Base-by-base conservation (phyloP, 2,888 invertebrate species). In the Amblyteles armatorius region DNA sequence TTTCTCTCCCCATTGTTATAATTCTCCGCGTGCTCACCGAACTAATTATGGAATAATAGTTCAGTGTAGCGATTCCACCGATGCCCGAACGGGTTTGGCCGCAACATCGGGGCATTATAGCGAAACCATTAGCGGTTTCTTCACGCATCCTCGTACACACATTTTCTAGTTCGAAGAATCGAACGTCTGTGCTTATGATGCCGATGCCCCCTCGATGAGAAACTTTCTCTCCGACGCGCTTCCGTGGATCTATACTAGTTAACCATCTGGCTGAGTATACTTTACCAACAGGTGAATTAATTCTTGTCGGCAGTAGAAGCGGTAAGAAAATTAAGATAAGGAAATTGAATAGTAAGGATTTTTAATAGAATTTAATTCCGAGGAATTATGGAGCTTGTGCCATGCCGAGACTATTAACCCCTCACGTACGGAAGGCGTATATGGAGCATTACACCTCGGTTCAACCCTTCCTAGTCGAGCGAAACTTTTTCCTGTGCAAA, bases 1-100 rank as follows among this genome's bases (percentile, higher is more conserved):
- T 79, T 67, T 71, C 80, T 67, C 79, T 79, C 80, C 71, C 89
- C 88, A 87, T 89, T 89, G 88, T 88, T 91, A 88, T 90, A 90
- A 85, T 83, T 80, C 85, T 88, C 88, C 86, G 84, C 85, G 84
- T 83, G 84, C 73, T 83, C 85, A 74, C 83, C 85, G 86, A 48
- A 63, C 90, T 91, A 91, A 92, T 92, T 92, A 91, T 88, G 89
- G 89, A 91, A 91, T 91, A 91, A 91, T 90, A 89, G 86, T 85
- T 82, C 74, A 84, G 79, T 88, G 87, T 79, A 87, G 80, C 71
- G 79, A 82, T 85, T 82, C 79, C 48, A 69, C 85, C 85, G 77
- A 85, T 85, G 77, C 77, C 69, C 83, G 80, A 85, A 85, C 77
- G 85, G 69, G 80, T 85, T 85, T 77, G 83, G 73, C 85, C 81